Percentiles rank a stretch among this genome's conserved stretches.
phyloP scores from a whole-genome alignment of 2,888 invertebrate species.

The Elmis aenea region DNA sequence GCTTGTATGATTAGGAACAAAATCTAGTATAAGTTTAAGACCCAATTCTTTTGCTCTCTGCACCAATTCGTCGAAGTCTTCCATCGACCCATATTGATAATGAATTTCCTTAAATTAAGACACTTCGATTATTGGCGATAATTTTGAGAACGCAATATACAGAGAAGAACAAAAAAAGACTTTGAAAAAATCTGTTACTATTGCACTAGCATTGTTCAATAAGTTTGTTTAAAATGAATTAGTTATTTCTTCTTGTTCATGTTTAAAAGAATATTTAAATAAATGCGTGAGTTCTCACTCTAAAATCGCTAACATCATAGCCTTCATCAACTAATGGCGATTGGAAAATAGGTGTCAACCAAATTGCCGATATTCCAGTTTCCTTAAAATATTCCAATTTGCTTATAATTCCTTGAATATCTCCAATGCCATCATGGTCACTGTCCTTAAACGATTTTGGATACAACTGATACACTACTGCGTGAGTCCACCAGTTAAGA shows the following conservation, averaged over 20 bases:
- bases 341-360: conserved; percentile 79
- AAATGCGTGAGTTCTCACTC: too few species aligned
- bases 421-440: conserved; percentile 78
- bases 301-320: conserved; percentile 79
- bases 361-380: conserved; percentile 67
- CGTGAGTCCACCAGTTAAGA: conserved; percentile 77
- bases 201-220: too few species aligned
- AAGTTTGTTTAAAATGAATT: too few species aligned
- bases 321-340: conserved; percentile 85
- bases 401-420: conserved; percentile 63
- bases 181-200: too few species aligned
- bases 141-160: too few species aligned
- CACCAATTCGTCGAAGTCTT: conserved; percentile 61
- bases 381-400: conserved; percentile 44
- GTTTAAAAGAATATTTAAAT: too few species aligned
- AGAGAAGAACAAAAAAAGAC: too few species aligned
- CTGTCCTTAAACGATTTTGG: conserved; percentile 81
- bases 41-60: conserved; percentile 54
- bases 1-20: conserved; percentile 61
- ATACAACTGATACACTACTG: conserved; percentile 79
- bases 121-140: too few species aligned
- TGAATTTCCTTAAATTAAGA: conserved; percentile 69
- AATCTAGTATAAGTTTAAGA: conserved; percentile 46
- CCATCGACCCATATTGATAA: conserved; percentile 65
- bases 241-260: too few species aligned